phyloP scores from a whole-genome alignment of 2,888 invertebrate genomes.

The Lepidonotus clava region DNA sequence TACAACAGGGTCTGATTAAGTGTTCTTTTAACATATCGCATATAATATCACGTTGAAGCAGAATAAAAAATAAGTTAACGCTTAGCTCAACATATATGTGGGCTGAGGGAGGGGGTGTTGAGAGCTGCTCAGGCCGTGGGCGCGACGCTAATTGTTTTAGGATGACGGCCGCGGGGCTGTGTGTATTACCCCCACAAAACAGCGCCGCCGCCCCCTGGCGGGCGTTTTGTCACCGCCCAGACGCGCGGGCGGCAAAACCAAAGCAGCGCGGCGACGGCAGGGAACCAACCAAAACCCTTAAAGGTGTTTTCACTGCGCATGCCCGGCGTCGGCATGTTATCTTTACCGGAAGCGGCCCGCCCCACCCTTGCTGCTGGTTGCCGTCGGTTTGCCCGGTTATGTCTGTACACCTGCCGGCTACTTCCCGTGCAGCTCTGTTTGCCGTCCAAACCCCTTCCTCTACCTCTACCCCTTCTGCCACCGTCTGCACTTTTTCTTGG shows the following conservation, averaged over 20 bases:
- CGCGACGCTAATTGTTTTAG: slow-evolving; percentile 5
- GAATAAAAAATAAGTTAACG: no score
- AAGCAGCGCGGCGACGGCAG: neutral
- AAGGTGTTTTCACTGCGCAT: slow-evolving; percentile 31
- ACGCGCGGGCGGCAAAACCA: neutral
- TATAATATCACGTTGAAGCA: no score
- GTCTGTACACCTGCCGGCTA: no score
- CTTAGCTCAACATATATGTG: no score
- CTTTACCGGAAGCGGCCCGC: no score
- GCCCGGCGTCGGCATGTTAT: no score
- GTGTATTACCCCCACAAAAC: neutral
- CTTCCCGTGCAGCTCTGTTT: no score
- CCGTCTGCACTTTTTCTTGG: no score
- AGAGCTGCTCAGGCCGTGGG: neutral
- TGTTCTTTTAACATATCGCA: no score
- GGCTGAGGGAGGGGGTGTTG: neutral
- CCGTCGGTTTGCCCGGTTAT: neutral
- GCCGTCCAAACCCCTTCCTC: no score
- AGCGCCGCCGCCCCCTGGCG: slow-evolving; percentile 4
- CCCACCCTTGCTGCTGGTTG: neutral
- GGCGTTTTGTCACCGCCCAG: neutral
- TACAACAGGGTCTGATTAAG: no score
- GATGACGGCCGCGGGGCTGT: slow-evolving; percentile 1
- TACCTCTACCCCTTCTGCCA: no score
- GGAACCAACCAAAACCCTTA: neutral